Conservation (phyloP, 2,888 invertebrate genomes). For the Hemaris fuciformis region DNA sequence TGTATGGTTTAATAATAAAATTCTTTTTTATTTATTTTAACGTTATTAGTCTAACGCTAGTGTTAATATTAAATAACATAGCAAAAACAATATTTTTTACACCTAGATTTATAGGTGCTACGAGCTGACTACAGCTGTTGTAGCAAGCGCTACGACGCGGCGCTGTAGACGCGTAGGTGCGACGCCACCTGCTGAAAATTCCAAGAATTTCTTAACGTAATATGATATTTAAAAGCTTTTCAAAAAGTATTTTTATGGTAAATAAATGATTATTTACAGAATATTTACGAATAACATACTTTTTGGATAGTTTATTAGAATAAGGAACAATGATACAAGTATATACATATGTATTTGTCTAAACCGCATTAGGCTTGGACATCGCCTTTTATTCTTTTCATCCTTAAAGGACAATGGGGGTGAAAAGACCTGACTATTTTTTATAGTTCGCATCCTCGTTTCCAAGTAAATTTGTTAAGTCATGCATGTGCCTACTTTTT, state of each 20-base stretch:
- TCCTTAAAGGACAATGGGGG: too few relatives aligned
- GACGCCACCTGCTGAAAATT: not conserved
- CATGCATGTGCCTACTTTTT: too few relatives aligned
- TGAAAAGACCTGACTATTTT: too few relatives aligned
- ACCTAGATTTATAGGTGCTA: not conserved
- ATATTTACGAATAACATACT: not conserved
- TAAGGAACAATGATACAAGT: too few relatives aligned
- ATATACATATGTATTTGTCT: too few relatives aligned
- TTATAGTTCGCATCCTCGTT: too few relatives aligned
- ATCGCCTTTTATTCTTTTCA: too few relatives aligned
- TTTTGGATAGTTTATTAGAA: too few relatives aligned
- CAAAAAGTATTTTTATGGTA: not conserved
- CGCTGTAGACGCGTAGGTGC: slow-evolving; percentile 14
- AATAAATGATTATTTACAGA: too few relatives aligned
- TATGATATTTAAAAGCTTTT: too few relatives aligned
- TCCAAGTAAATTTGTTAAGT: too few relatives aligned
- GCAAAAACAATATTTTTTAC: not conserved
- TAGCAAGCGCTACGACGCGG: slow-evolving; percentile 41
- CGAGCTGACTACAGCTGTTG: slow-evolving; percentile 21
- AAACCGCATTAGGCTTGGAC: too few relatives aligned
- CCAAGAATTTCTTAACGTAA: not conserved
- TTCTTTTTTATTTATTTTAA: not conserved
- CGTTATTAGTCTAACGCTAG: not conserved
- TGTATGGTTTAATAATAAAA: not conserved
- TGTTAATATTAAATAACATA: not conserved